Evolutionary conservation across 2,113 vertebrate genomes (phyloP).

Genomic region (Otolemur garnettii): DNA sequence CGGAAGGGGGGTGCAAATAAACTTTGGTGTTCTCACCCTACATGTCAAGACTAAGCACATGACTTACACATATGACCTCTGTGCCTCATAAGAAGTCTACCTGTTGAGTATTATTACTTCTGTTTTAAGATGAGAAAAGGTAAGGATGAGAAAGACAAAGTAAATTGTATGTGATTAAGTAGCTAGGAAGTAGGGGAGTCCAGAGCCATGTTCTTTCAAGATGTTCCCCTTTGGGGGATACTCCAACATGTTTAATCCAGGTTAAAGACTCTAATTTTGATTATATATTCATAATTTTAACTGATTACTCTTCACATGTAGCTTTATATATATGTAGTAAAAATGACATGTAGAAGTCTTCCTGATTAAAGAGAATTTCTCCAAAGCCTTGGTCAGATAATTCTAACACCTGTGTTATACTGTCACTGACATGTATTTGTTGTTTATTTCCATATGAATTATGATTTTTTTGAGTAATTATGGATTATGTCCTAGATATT

Average conservation of each 20-base stretch:
- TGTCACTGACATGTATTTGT: background rate
- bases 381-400: background rate
- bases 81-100: background rate
- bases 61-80: background rate
- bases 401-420: background rate
- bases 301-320: background rate
- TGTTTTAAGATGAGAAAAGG: background rate
- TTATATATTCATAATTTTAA: background rate
- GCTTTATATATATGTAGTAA: background rate
- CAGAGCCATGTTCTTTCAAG: background rate
- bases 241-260: background rate
- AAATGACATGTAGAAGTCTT: background rate
- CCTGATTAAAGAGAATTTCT: conserved; percentile 13
- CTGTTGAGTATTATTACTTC: background rate
- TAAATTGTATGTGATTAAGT: background rate
- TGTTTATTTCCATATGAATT: background rate
- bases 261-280: background rate
- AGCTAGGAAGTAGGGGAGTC: background rate
- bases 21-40: background rate
- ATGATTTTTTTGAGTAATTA: background rate
- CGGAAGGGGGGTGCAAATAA: background rate
- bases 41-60: background rate
- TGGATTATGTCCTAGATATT: background rate
- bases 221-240: background rate
- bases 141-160: background rate